Evolutionary conservation across 1,140 invertebrate species (phyloP).

Genomic region (Hypsibius dujardini): DNA sequence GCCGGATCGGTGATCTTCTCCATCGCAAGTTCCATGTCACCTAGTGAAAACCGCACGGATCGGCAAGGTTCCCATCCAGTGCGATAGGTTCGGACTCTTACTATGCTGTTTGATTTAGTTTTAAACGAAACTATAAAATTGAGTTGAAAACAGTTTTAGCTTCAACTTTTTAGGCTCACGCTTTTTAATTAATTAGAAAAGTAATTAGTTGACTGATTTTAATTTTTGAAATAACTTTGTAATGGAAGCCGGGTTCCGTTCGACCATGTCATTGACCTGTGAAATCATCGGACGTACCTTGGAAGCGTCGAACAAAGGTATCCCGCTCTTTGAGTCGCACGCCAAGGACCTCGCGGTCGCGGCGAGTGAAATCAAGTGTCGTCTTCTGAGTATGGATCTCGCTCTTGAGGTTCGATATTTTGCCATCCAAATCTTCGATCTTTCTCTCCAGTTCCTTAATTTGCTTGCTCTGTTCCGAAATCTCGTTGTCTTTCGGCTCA

Average conservation of each 20-base stretch:
- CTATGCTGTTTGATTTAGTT: too few relatives aligned
- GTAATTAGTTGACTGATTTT: too few relatives aligned
- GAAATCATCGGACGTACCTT: neutral
- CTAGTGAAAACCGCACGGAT: neutral
- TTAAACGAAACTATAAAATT: too few relatives aligned
- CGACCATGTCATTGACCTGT: too few relatives aligned
- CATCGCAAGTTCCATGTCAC: slow-evolving; percentile 12
- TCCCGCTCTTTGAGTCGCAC: slow-evolving; percentile 50
- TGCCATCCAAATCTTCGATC: slow-evolving; percentile 42
- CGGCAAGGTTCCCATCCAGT: too few relatives aligned
- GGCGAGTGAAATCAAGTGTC: slow-evolving; percentile 51
- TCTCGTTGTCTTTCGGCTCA: slow-evolving; percentile 53
- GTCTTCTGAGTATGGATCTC: slow-evolving; percentile 37
- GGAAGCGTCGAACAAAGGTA: slow-evolving; percentile 8
- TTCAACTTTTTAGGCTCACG: too few relatives aligned
- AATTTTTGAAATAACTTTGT: too few relatives aligned
- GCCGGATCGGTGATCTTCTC: neutral
- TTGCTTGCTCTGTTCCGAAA: slow-evolving; percentile 26
- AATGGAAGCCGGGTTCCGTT: too few relatives aligned
- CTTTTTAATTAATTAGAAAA: too few relatives aligned
- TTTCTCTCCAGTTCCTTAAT: slow-evolving; percentile 60
- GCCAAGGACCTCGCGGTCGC: slow-evolving; percentile 45
- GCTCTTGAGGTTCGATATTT: slow-evolving; percentile 16
- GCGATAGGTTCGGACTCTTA: too few relatives aligned
- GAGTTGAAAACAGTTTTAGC: too few relatives aligned